Base-by-base conservation (phyloP, 35 echinoderm and acorn worm genomes). In the Holothuria glaberrima region DNA sequence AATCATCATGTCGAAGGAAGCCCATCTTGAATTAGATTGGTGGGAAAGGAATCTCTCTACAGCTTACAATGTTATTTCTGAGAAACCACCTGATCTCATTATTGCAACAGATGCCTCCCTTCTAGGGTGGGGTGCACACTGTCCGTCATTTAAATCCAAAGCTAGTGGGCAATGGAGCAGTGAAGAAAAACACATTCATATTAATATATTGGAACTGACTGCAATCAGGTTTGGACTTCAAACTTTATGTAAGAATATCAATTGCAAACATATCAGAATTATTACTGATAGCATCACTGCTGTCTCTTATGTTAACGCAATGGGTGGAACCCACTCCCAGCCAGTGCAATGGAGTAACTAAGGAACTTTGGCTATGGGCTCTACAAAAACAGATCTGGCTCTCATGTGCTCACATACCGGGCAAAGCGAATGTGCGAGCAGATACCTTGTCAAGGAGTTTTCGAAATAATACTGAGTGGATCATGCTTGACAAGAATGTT, bases 231-330 rank as follows among this genome's bases (percentile, higher is more conserved):
- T 75, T 75, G 71, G 24, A 75, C 35, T 31, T 30, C 28, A 75
- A 41, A 41, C 71, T 41, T 33, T 75, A 31, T 75, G 71, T 75
- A 33, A 75, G 28, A 75, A 75, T 75, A 20, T 75, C 26, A 30
- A 30, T 0, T 0, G 57, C 12, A 60, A 76, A 35, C 74, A 60
- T 80, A 30, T 79, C 5, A 60, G 28, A 20, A 73, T 64, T 59
- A 26, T 78, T 21, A 78, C 56, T 20, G 88, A 90, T 60, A 90
- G 73, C 22, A 60, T 48, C n/a, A 90, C 88, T 76, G 70, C 58
- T 44, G 88, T 90, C 30, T 38, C 89, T 30, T 91, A 83, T 48
- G 50, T 91, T 48, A 91, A 82, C 2, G 36, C 52, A 38, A 91
- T 83, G 78, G 89, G 76, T 59, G 35, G 89, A 76, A 83, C 29